These are phyloP conservation scores for Hemaris fuciformis DNA, from an alignment of 2,888 invertebrate species.

Conservation along the genomic window DNA sequence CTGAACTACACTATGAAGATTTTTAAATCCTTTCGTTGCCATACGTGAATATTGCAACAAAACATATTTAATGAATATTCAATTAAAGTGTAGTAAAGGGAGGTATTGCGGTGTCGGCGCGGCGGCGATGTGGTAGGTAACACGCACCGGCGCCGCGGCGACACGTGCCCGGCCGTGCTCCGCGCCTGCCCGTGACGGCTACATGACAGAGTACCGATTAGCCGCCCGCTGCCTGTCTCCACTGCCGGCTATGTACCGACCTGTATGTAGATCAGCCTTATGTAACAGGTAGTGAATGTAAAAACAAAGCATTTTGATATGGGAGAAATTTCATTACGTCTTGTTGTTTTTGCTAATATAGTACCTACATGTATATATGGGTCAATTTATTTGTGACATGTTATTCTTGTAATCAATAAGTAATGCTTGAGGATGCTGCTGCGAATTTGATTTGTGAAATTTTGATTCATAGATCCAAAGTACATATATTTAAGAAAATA, in stretches of 20 bases:
- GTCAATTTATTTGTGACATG: too few relatives aligned
- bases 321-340: not conserved
- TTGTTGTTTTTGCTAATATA: too few relatives aligned
- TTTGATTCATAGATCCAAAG: too few relatives aligned
- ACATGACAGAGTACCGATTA: slow-evolving; percentile 66
- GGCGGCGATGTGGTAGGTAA: slow-evolving; percentile 34
- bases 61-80: slow-evolving; percentile 9
- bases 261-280: not conserved
- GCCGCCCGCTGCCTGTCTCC: slow-evolving; percentile 55
- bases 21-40: too few relatives aligned
- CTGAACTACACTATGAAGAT: too few relatives aligned
- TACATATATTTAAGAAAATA: too few relatives aligned
- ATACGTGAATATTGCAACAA: too few relatives aligned
- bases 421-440: too few relatives aligned
- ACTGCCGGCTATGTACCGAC: not conserved
- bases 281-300: not conserved
- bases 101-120: not conserved
- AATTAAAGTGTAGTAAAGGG: slow-evolving; percentile 21
- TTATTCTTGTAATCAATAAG: too few relatives aligned
- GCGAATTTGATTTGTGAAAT: too few relatives aligned
- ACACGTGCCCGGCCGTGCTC: slow-evolving; percentile 21
- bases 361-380: too few relatives aligned
- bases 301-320: not conserved
- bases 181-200: slow-evolving; percentile 56
- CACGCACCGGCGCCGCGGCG: slow-evolving; percentile 43